These are phyloP conservation scores for Neoaliturus tenellus DNA, from an alignment of 2,888 invertebrate genomes.

Conservation along the genomic window DNA sequence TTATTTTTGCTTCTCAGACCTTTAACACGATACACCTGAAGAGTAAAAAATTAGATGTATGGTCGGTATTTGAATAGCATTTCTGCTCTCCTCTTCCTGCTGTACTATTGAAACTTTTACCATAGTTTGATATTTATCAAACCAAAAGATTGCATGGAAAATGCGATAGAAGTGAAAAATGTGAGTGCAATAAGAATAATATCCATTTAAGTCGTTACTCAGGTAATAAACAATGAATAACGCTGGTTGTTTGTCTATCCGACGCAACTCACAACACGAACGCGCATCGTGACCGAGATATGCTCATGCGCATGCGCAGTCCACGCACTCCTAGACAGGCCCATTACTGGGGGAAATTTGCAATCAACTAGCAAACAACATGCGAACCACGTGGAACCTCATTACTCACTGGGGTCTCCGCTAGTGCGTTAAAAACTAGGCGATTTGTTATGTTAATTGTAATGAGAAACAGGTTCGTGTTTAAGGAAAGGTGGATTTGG, in stretches of 20 bases:
- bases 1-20: no score
- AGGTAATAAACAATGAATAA: background rate
- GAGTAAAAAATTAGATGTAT: background rate
- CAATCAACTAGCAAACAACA: background rate
- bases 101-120: no score
- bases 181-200: background rate
- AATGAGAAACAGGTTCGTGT: background rate
- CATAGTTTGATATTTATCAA: no score
- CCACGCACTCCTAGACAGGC: slow-evolving; percentile 9
- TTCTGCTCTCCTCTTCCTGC: background rate
- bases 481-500: background rate
- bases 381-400: background rate
- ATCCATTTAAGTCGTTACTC: background rate
- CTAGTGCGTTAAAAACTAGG: background rate
- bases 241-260: background rate
- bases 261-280: background rate
- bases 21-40: no score
- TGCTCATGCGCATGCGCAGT: background rate
- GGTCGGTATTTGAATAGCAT: background rate
- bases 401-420: background rate
- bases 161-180: background rate
- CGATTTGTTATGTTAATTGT: slow-evolving; percentile 9
- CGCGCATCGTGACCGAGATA: background rate
- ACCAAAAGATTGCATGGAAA: background rate
- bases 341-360: background rate